A percentile compares a stretch with the other conserved stretches of the same genome.
Conservation (phyloP, 2,797 vertebrate species). For the Aphelocoma californica region DNA sequence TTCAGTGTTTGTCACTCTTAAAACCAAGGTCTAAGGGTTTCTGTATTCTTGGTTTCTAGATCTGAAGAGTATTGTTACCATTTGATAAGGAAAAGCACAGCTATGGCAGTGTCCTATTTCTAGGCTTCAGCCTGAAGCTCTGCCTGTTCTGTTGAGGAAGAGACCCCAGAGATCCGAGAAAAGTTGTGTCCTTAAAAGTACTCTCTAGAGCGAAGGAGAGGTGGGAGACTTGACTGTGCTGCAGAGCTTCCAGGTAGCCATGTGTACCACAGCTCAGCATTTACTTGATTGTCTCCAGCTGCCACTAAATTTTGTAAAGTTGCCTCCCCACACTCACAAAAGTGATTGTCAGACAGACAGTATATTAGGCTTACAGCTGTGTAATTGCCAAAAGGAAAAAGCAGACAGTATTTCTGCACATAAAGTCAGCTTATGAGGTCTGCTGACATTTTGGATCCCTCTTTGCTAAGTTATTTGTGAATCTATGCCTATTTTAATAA, state of each 20-base stretch:
- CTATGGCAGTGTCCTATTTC: background rate
- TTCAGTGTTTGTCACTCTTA: background rate
- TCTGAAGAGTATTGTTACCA: background rate
- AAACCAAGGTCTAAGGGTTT: background rate
- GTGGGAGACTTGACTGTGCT: background rate
- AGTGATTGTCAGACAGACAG: background rate
- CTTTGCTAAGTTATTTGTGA: background rate
- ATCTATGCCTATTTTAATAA: background rate
- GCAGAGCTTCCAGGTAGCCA: background rate
- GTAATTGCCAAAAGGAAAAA: background rate
- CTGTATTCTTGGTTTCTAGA: background rate
- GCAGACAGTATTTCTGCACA: background rate
- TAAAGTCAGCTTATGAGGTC: background rate
- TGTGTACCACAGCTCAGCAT: background rate
- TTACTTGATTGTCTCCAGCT: slow-evolving; percentile 14
- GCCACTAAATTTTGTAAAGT: background rate
- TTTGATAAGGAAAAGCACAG: background rate
- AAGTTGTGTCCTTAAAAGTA: background rate
- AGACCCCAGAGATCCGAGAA: background rate
- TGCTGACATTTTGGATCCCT: background rate
- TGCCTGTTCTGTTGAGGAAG: background rate
- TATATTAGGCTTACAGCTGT: background rate
- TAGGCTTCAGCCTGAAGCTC: background rate
- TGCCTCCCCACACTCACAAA: background rate
- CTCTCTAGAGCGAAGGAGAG: background rate